Percentiles rank a stretch among this genome's conserved stretches.
Conservation (phyloP, 2,888 invertebrate species). For the Ephialtes manifestator region DNA sequence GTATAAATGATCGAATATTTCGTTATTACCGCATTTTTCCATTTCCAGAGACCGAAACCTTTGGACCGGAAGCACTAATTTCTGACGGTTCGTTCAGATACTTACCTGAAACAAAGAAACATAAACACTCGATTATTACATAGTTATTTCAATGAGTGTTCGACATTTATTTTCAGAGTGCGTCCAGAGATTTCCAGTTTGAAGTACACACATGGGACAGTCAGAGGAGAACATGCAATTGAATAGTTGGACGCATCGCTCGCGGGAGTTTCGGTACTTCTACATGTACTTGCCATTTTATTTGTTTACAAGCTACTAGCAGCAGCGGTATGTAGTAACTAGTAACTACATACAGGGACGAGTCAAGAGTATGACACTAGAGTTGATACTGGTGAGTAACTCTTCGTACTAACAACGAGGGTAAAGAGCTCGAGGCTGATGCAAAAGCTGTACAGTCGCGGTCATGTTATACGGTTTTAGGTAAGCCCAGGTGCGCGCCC, state of each 20-base stretch:
- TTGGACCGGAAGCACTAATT: background rate
- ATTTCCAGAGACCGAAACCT: background rate
- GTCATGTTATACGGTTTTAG: conserved; percentile 54
- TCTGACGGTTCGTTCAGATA: background rate
- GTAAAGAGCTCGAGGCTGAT: conserved; percentile 49
- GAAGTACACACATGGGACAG: background rate
- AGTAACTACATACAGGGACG: background rate
- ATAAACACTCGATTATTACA: conserved; percentile 37
- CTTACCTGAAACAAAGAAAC: conserved; percentile 60
- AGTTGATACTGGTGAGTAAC: conserved; percentile 47
- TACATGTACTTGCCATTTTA: background rate
- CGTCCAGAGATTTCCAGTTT: background rate
- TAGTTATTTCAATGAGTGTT: background rate
- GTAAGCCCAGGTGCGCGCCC: conserved; percentile 13
- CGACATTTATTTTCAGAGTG: background rate
- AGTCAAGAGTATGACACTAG: background rate
- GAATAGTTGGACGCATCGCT: background rate
- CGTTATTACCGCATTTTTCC: background rate
- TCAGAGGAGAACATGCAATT: background rate
- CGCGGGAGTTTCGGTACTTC: background rate
- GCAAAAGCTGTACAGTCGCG: conserved; percentile 17
- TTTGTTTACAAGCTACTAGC: conserved; percentile 7
- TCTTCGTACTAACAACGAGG: conserved; percentile 60
- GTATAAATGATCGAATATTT: background rate
- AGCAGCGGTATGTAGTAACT: background rate